A percentile compares a stretch with the other conserved stretches of the same genome.
phyloP scores from a whole-genome alignment of 35 echinoderm and acorn worm genomes.

The Eucidaris tribuloides region DNA sequence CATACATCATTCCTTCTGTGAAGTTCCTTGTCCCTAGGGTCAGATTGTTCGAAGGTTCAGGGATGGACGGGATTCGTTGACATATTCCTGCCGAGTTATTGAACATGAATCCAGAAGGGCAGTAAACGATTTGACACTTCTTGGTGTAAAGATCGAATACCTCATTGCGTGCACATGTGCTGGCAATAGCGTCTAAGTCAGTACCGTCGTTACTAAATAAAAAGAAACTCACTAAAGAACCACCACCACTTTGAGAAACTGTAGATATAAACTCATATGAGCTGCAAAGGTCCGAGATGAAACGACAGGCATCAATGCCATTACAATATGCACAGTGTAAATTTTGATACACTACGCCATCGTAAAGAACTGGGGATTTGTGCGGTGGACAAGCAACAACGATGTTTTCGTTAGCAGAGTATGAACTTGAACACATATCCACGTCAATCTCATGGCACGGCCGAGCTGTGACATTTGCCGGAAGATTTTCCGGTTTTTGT shows the following conservation, averaged over 20 bases:
- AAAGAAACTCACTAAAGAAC: background rate
- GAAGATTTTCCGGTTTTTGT: background rate
- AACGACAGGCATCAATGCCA: background rate
- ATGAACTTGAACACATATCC: background rate
- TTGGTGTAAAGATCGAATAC: background rate
- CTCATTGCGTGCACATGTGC: background rate
- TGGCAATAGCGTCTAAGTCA: background rate
- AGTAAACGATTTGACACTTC: background rate
- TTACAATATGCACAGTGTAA: constrained; percentile 17
- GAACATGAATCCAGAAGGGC: background rate
- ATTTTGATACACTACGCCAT: constrained; percentile 8
- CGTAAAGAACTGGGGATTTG: background rate
- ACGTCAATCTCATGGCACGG: background rate
- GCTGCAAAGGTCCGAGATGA: background rate
- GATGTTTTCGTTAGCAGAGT: background rate
- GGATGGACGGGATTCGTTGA: background rate
- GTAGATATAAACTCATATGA: background rate
- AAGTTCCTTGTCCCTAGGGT: no score
- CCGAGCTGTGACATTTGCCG: background rate
- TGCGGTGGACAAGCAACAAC: background rate
- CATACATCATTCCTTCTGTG: no score
- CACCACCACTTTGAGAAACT: background rate
- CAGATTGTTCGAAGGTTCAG: no score
- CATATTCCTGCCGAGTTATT: background rate
- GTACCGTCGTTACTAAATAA: background rate